These are phyloP conservation scores for Heliangelus exortis DNA, from an alignment of 2,797 vertebrate species.

Conservation along the genomic window DNA sequence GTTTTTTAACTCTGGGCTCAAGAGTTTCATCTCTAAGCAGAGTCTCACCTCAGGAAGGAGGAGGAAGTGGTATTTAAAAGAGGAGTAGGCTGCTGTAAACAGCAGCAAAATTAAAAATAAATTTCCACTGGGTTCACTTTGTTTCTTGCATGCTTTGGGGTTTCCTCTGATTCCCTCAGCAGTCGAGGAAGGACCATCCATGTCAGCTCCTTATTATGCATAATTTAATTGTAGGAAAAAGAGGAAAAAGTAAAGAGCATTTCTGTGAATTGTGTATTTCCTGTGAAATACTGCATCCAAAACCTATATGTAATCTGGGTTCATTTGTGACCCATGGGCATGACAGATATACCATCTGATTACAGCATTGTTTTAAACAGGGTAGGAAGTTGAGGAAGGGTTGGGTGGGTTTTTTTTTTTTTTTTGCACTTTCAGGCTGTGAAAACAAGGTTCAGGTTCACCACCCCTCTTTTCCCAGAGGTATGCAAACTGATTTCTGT, in stretches of 20 bases:
- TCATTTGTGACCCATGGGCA: background rate
- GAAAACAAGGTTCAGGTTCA: background rate
- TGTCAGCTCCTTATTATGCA: background rate
- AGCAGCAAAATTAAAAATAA: background rate
- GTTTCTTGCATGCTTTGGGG: background rate
- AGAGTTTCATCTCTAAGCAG: background rate
- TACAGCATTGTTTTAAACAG: background rate
- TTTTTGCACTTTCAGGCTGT: background rate
- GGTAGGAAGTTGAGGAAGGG: background rate
- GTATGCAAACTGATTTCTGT: background rate
- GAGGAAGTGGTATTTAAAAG: background rate
- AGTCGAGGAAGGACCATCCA: background rate
- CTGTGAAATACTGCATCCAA: background rate
- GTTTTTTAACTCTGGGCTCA: background rate
- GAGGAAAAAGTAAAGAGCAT: background rate
- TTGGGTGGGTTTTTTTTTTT: fast-evolving
- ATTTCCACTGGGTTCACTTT: background rate
- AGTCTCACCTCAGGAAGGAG: background rate
- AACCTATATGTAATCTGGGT: background rate
- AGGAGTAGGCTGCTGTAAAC: background rate
- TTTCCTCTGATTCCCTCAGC: background rate
- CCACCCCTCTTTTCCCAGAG: background rate
- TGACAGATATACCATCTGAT: background rate
- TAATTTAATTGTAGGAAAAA: background rate
- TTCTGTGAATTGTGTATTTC: background rate